phyloP scores from a whole-genome alignment of 2,888 invertebrate genomes.

The Laothoe populi region DNA sequence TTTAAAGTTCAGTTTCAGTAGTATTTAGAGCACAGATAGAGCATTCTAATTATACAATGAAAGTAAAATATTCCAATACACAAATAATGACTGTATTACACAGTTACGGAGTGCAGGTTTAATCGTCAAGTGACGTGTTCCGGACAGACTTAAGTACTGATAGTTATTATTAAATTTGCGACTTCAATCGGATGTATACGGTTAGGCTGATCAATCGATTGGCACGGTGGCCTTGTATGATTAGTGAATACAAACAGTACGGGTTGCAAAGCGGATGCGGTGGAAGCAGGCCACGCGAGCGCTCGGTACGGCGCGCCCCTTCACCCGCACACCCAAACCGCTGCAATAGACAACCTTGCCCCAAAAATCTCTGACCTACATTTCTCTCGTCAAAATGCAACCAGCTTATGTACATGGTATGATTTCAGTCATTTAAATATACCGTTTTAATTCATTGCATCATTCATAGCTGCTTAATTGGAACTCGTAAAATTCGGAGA shows the following conservation, averaged over 20 bases:
- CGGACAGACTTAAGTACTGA: slow-evolving; percentile 40
- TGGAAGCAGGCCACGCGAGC: slow-evolving; percentile 66
- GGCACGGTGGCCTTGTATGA: slow-evolving; percentile 75
- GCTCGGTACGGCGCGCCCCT: slow-evolving; percentile 40
- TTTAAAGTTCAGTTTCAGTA: not conserved
- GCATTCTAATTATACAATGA: not conserved
- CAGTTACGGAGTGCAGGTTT: not conserved
- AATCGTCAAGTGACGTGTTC: slow-evolving; percentile 41
- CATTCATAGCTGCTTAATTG: slow-evolving; percentile 31
- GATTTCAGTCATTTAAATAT: slow-evolving; percentile 5
- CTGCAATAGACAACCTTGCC: slow-evolving; percentile 77
- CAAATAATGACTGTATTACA: not conserved
- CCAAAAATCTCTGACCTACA: slow-evolving; percentile 81
- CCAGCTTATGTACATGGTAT: slow-evolving; percentile 52
- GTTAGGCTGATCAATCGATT: slow-evolving; percentile 70
- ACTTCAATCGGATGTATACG: slow-evolving; percentile 68
- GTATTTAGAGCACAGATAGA: not conserved
- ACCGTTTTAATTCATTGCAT: slow-evolving; percentile 52
- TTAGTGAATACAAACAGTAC: slow-evolving; percentile 67
- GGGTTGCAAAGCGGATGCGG: slow-evolving; percentile 75
- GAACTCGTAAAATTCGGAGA: slow-evolving; percentile 30
- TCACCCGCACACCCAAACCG: slow-evolving; percentile 38
- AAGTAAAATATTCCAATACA: slow-evolving; percentile 3
- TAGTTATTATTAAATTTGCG: slow-evolving; percentile 50
- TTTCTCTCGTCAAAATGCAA: slow-evolving; percentile 75